phyloP scores from a whole-genome alignment of 2,888 invertebrate species.

The Laothoe populi region DNA sequence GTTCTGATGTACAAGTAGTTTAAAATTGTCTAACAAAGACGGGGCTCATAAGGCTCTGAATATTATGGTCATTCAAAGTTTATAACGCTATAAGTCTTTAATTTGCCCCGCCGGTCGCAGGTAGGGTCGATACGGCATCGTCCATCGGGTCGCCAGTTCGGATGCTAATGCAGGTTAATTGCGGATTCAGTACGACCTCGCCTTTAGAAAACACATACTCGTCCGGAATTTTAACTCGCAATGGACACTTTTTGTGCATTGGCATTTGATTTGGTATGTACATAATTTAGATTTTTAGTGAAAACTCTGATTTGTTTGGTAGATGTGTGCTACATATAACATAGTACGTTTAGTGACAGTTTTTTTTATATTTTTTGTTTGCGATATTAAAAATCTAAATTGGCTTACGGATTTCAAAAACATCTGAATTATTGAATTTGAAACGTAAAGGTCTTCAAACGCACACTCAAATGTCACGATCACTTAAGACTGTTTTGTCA shows the following conservation, averaged over 20 bases:
- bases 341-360: too few relatives aligned
- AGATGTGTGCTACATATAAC: neutral
- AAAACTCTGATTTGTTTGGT: neutral
- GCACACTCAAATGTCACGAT: too few relatives aligned
- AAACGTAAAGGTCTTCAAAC: too few relatives aligned
- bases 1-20: too few relatives aligned
- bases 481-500: too few relatives aligned
- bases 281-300: slow-evolving; percentile 13
- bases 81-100: slow-evolving; percentile 14
- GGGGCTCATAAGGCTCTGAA: too few relatives aligned
- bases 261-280: slow-evolving; percentile 23
- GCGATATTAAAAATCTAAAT: too few relatives aligned
- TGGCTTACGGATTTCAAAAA: too few relatives aligned
- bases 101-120: slow-evolving; percentile 29
- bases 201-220: slow-evolving; percentile 65
- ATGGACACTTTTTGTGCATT: slow-evolving; percentile 30
- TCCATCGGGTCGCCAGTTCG: slow-evolving; percentile 57
- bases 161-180: slow-evolving; percentile 76
- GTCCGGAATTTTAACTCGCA: slow-evolving; percentile 63
- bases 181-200: slow-evolving; percentile 69
- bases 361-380: too few relatives aligned
- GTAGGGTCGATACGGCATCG: slow-evolving; percentile 44
- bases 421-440: too few relatives aligned
- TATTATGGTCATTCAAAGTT: too few relatives aligned
- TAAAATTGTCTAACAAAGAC: too few relatives aligned